These are phyloP conservation scores for Rhinolophus ferrumequinum DNA, from an alignment of 2,113 vertebrate species.

Conservation along the genomic window DNA sequence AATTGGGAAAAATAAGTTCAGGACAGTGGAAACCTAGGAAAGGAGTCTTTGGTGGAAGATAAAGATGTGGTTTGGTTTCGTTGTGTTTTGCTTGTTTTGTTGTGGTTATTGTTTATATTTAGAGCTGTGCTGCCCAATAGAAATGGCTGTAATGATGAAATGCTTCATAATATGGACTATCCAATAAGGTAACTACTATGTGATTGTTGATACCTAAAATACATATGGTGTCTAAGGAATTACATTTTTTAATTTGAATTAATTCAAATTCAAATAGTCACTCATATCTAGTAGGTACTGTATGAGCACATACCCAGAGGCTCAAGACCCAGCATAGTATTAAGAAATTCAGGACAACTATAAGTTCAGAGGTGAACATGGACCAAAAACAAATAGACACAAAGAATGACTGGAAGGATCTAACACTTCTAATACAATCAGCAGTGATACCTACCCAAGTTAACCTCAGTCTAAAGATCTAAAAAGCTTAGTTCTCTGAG, in stretches of 20 bases:
- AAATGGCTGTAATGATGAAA: not conserved
- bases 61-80: not conserved
- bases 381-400: not conserved
- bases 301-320: not conserved
- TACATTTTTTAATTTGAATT: not conserved
- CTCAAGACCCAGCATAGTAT: not conserved
- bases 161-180: not conserved
- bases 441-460: not conserved
- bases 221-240: not conserved
- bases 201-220: not conserved
- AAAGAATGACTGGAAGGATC: not conserved
- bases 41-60: not conserved
- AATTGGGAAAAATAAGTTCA: not conserved
- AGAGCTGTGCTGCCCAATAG: rapidly evolving
- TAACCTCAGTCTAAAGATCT: not conserved
- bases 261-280: not conserved
- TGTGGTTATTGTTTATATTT: not conserved
- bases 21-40: not conserved
- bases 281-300: not conserved
- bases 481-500: not conserved
- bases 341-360: not conserved
- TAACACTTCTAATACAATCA: not conserved
- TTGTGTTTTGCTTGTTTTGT: not conserved
- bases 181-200: rapidly evolving
- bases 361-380: not conserved